Evolutionary conservation across 2,888 invertebrate genomes (phyloP).

Genomic region (Metallyticus violacea): DNA sequence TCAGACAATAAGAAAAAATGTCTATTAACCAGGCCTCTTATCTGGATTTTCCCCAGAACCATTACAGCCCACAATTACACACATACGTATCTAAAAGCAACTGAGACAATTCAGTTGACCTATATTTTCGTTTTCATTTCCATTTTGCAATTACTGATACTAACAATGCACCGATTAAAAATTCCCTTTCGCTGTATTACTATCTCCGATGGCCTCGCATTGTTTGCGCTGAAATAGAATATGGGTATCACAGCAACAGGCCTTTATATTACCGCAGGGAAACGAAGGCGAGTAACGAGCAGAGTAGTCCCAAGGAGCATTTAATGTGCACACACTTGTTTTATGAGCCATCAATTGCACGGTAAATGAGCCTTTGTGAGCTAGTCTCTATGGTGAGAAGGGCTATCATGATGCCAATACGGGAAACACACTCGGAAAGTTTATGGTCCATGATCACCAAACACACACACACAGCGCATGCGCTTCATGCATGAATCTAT

Average conservation of each 20-base stretch:
- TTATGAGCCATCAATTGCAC: not conserved
- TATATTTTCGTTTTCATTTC: no score
- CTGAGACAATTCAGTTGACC: no score
- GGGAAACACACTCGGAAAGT: not conserved
- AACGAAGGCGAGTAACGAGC: not conserved
- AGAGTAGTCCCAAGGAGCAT: not conserved
- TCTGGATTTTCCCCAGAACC: no score
- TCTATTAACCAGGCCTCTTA: no score
- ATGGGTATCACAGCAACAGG: not conserved
- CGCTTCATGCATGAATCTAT: not conserved
- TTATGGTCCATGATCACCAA: not conserved
- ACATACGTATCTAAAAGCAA: no score
- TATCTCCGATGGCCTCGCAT: not conserved
- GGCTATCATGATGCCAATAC: not conserved
- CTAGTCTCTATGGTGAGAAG: no score
- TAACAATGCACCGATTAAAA: no score
- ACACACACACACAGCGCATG: not conserved
- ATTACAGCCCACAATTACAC: no score
- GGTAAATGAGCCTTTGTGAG: not conserved
- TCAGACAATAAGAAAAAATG: no score
- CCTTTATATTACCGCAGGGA: not conserved
- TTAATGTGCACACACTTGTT: not conserved
- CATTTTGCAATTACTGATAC: no score
- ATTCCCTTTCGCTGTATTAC: no score
- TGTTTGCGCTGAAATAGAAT: not conserved